A percentile compares a stretch with the other conserved stretches of the same genome.
Conservation (phyloP, 2,888 invertebrate genomes). For the Antheraea yamamai region DNA sequence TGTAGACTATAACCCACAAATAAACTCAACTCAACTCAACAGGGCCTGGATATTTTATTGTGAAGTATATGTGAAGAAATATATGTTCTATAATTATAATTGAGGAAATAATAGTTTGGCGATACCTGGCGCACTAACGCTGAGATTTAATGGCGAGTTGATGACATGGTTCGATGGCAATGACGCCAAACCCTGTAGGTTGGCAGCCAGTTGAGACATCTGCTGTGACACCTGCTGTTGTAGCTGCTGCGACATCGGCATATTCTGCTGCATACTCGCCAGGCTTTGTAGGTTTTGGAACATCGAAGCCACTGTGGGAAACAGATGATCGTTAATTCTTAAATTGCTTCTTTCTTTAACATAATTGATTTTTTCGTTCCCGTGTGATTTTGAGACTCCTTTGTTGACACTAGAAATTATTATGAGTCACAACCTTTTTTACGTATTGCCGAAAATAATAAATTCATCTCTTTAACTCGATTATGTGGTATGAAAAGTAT, state of each 20-base stretch:
- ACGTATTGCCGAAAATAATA: too few species aligned
- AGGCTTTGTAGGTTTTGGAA: conserved; percentile 82
- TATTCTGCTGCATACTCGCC: conserved; percentile 79
- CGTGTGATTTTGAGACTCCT: not conserved
- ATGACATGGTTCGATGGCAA: conserved; percentile 87
- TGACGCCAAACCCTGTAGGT: conserved; percentile 90
- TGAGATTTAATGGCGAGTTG: conserved; percentile 92
- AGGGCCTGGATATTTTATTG: too few species aligned
- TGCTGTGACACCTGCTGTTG: conserved; percentile 83
- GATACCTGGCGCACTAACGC: conserved; percentile 84
- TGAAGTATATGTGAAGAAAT: not conserved
- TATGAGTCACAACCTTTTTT: too few species aligned
- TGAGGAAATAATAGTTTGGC: conserved; percentile 8
- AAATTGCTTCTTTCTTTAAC: not conserved
- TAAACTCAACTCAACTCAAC: too few species aligned
- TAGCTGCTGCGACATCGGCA: conserved; percentile 78
- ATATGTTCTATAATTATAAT: not conserved
- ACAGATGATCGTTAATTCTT: not conserved
- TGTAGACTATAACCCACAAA: too few species aligned
- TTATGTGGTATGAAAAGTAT: not conserved
- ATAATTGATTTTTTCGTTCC: not conserved
- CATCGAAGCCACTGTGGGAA: conserved; percentile 86
- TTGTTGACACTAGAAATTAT: not conserved
- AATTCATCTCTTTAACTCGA: too few species aligned
- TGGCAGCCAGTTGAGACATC: conserved; percentile 81